These are phyloP conservation scores for Parnassius glacialis DNA, from an alignment of 2,888 invertebrate species.

Conservation along the genomic window DNA sequence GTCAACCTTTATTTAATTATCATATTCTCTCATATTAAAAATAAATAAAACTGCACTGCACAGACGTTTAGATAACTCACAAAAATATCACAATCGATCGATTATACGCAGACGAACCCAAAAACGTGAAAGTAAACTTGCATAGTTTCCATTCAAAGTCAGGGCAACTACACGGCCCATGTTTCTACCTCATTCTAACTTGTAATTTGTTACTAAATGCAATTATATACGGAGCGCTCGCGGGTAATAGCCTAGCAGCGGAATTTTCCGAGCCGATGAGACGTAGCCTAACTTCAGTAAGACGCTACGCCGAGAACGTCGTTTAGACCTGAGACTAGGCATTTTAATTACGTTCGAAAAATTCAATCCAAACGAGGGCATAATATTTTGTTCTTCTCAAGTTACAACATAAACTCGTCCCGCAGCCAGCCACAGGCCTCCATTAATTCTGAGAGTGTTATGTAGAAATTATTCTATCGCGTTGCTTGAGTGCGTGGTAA, in stretches of 20 bases:
- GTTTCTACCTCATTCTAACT: slow-evolving; percentile 64
- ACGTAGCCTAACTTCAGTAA: slow-evolving; percentile 30
- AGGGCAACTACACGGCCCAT: slow-evolving; percentile 43
- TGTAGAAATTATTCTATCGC: too few relatives aligned
- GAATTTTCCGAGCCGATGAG: slow-evolving; percentile 38
- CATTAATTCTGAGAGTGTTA: too few relatives aligned
- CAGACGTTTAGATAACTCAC: too few relatives aligned
- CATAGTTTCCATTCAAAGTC: slow-evolving; percentile 31
- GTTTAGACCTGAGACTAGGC: neutral
- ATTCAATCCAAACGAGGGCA: too few relatives aligned
- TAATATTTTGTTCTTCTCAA: too few relatives aligned
- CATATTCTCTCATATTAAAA: too few relatives aligned
- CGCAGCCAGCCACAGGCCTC: too few relatives aligned
- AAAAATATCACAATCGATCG: neutral
- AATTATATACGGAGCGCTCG: slow-evolving; percentile 61
- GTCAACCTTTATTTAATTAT: too few relatives aligned
- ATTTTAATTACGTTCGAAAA: slow-evolving; percentile 2
- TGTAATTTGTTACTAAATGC: slow-evolving; percentile 72
- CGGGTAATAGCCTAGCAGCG: slow-evolving; percentile 51
- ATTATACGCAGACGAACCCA: slow-evolving; percentile 1
- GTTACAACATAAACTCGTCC: too few relatives aligned
- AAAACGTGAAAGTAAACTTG: slow-evolving; percentile 10
- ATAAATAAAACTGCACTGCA: too few relatives aligned
- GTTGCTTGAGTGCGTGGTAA: too few relatives aligned
- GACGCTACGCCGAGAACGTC: slow-evolving; percentile 3